Evolutionary conservation across 2,797 vertebrate genomes (phyloP).

Genomic region (Fringilla coelebs): DNA sequence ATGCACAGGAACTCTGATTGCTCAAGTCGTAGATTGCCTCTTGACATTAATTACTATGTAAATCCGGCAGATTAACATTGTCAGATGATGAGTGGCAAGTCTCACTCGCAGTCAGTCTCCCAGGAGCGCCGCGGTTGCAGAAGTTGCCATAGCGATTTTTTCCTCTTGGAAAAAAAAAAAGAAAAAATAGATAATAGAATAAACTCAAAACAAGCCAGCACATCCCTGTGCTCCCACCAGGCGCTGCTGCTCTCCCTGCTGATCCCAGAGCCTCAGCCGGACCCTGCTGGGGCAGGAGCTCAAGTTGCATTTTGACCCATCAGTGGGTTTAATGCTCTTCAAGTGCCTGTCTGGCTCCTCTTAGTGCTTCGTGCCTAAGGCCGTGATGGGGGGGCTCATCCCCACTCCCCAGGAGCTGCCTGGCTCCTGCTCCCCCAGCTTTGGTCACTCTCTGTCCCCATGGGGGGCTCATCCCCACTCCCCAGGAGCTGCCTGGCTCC

Average conservation of each 20-base stretch:
- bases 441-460: neutral
- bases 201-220: neutral
- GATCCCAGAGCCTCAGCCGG: neutral
- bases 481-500: neutral
- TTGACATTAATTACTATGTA: conserved; percentile 74
- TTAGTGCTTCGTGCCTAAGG: neutral
- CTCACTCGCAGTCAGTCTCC: conserved; percentile 37
- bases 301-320: neutral
- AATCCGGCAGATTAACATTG: conserved; percentile 65
- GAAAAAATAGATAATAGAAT: neutral
- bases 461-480: too few species aligned
- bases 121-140: neutral
- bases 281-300: neutral
- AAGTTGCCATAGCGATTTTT: conserved; percentile 68
- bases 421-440: accelerated
- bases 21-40: conserved; percentile 64
- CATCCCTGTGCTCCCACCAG: neutral
- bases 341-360: neutral
- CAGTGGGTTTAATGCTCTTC: neutral
- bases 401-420: neutral
- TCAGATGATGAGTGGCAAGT: conserved; percentile 64
- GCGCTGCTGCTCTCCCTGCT: neutral
- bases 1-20: conserved; percentile 56
- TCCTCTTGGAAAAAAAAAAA: neutral
- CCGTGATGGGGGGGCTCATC: neutral